Evolutionary conservation across 2,113 vertebrate species (phyloP).

Genomic region (Alethe castanea): DNA sequence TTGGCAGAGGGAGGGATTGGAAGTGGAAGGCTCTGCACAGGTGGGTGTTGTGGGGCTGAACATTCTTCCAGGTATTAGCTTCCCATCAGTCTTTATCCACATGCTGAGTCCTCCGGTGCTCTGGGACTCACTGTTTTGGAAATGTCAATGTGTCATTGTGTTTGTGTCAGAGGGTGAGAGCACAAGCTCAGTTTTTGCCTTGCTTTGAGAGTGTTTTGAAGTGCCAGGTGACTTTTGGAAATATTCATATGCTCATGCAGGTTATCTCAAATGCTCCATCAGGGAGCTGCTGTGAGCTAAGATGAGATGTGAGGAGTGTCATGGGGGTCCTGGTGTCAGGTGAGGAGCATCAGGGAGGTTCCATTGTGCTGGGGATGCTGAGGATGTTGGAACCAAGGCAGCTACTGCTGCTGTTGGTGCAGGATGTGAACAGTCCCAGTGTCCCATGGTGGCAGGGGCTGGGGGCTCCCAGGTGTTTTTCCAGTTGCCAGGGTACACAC

Average conservation of each 20-base stretch:
- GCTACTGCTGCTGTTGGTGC: accelerated
- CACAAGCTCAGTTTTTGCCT: background rate
- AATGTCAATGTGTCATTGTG: accelerated
- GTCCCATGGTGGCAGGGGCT: background rate
- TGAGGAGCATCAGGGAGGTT: background rate
- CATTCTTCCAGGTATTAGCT: background rate
- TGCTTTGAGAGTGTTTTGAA: background rate
- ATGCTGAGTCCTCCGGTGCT: background rate
- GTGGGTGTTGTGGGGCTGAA: background rate
- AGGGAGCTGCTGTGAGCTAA: background rate
- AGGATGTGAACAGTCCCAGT: background rate
- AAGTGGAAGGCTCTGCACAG: background rate
- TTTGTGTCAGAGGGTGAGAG: background rate
- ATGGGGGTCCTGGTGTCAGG: background rate
- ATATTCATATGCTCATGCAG: accelerated
- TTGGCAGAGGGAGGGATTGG: background rate
- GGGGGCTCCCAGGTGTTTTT: background rate
- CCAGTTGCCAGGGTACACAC: background rate
- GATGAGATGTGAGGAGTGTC: background rate
- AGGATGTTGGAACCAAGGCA: background rate
- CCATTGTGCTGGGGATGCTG: background rate
- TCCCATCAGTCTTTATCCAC: background rate
- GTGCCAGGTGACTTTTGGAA: background rate
- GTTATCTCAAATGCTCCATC: background rate
- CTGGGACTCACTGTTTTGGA: background rate